phyloP scores from a whole-genome alignment of 2,113 vertebrate genomes.

The Bagarius yarrelli region DNA sequence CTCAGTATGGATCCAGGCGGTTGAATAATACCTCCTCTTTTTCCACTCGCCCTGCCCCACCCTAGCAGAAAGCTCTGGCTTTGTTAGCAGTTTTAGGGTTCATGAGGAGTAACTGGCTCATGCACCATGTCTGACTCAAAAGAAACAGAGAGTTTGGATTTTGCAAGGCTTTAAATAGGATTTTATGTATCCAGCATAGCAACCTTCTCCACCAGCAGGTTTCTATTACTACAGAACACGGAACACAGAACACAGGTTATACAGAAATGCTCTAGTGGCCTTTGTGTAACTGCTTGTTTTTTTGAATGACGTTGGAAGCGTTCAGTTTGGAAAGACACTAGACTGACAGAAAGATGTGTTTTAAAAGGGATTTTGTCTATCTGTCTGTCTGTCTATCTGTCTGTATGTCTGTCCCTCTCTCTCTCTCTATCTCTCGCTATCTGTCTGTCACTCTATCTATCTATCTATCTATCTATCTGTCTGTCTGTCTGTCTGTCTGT shows the following conservation, averaged over 20 bases:
- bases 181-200: not conserved
- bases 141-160: constrained; percentile 1
- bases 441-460: no score
- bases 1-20: not conserved
- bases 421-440: no score
- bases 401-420: no score
- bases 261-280: not conserved
- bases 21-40: not conserved
- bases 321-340: not conserved
- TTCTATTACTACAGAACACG: not conserved
- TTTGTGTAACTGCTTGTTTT: not conserved
- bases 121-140: not conserved
- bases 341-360: not conserved
- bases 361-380: not conserved
- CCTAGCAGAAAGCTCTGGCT: not conserved
- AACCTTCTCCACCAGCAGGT: no score
- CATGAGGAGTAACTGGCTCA: not conserved
- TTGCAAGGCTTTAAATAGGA: constrained; percentile 7
- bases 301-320: not conserved
- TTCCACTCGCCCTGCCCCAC: not conserved
- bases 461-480: no score
- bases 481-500: no score
- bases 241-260: not conserved
- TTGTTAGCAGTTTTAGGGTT: constrained; percentile 5
- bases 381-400: no score